A percentile compares a stretch with the other conserved stretches of the same genome.
Conservation (phyloP, 2,113 vertebrate species). For the Sarotherodon lohbergeri region DNA sequence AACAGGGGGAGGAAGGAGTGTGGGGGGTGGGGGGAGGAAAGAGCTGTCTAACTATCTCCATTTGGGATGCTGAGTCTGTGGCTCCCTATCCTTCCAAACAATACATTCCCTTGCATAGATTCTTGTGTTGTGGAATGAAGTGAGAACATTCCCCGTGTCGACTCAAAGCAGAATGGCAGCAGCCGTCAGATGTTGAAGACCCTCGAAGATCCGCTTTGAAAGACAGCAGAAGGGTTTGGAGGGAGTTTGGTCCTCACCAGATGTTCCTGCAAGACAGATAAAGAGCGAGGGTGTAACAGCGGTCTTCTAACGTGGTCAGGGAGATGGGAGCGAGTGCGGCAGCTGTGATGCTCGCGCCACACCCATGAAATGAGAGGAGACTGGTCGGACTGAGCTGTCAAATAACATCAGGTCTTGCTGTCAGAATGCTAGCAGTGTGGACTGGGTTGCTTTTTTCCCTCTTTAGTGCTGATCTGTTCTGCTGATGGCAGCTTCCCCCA, state of each 20-base stretch:
- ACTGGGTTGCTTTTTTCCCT: not conserved
- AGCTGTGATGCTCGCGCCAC: not conserved
- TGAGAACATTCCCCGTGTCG: constrained; percentile 14
- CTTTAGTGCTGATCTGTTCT: not conserved
- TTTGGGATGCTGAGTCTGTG: not conserved
- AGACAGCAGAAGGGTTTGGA: constrained; percentile 90
- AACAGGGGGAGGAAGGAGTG: not conserved
- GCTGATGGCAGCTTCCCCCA: constrained; percentile 1
- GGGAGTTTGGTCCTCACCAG: constrained; percentile 83
- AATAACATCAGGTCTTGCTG: constrained; percentile 29
- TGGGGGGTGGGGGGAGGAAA: not conserved
- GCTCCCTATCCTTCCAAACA: constrained; percentile 14
- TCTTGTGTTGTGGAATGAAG: constrained; percentile 50
- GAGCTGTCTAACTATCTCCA: not conserved
- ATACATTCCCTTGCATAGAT: constrained; percentile 74
- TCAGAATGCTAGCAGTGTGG: not conserved
- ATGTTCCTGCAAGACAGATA: constrained; percentile 73
- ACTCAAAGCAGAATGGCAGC: not conserved
- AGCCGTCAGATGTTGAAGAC: constrained; percentile 83
- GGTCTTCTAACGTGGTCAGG: not conserved
- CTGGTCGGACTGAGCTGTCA: constrained; percentile 5
- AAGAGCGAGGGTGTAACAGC: not conserved
- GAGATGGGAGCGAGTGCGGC: not conserved
- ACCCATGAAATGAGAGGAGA: constrained; percentile 42
- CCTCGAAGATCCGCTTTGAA: constrained; percentile 79